Evolutionary conservation across 1,140 invertebrate genomes (phyloP), one percentile per base, ranked within the genome.

Genomic region (Platyura marginata): DNA sequence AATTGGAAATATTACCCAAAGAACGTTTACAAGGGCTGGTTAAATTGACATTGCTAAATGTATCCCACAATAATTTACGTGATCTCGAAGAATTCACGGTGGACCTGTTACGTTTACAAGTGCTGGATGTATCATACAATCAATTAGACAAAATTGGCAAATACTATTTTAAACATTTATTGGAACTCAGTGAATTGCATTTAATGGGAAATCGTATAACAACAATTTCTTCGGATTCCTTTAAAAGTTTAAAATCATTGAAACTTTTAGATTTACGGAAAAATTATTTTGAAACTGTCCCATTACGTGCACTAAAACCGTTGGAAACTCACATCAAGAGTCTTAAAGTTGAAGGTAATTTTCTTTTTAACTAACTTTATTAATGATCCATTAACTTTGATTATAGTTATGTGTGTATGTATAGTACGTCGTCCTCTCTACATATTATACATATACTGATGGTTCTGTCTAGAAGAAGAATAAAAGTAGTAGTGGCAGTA

Each of bases 161-260:
- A 60, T 71, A 73, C 25, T 77, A 77, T 11, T 88, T 90, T 55
- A 70, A 74, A 45, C 72, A 81, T 59, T 63, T 89, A 15, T 67
- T 74, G 22, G 81, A 75, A 40, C 61, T 91, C 3, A 72, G 72
- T 10, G 81, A 86, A 51, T 62, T 92, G 16, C 70, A 82, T 58
- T 66, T 91, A 18, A 79, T 76, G 53, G 81, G 81, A 3, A 92
- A 92, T 59, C 81, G 77, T 68, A 79, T 92, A 52, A 77, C 78
- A 2, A 68, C 70, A 0, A 72, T 91, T 32, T 79, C 83, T 11
- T 69, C 69, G 18, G 84, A 88, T 36, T 75, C 81, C 32, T 90
- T 91, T 54, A 71, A 70, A 48, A 76, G 76, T n/a, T 57, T 90
- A 21, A 79, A 81, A 51, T 84, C 83, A 58, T 63, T 90, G 9